Base-by-base conservation (phyloP, 2,113 vertebrate genomes). In the Alethe castanea region DNA sequence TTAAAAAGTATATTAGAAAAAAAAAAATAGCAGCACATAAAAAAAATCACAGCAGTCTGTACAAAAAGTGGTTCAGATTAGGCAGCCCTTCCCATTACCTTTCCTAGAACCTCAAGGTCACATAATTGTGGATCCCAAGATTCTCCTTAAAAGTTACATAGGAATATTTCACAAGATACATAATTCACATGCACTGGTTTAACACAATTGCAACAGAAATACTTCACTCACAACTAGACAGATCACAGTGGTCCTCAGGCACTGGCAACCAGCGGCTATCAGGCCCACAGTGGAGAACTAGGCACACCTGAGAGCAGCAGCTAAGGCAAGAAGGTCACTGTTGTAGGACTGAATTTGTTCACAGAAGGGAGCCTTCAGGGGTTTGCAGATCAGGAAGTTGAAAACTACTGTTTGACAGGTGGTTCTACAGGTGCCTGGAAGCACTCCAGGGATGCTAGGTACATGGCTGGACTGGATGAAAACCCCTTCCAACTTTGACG, bases 291-390 rank as follows among this genome's bases (percentile, higher is more conserved):
- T 0, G 2, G 52, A 61, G n/a, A 48, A 20, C 42, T n/a, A 42
- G 0, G 0, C 1, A 12, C 6, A 6, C 36, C 54, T 57, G 40
- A 64, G 40, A 42, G 65, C n/a, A 56, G 29, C 57, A 71, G 66
- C 48, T 12, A 64, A 56, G 5, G 20, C 24, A 71, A 65, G 0
- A 6, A 60, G 53, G 17, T 31, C 70, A 23, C n/a, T 40, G 26
- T 14, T 53, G 35, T 6, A 54, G 38, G 54, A 56, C 17, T 64
- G 48, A 40, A 23, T 48, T 90, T 48, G 25, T 26, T 69, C 31
- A 53, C 4, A 61, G 50, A 91, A 77, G 19, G 19, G n/a, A 90
- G 48, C 22, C 22, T 69, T 12, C 40, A 65, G 11, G 7, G 7
- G 8, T 14, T 56, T 52, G 31, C 28, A 48, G 40, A 52, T 35